Evolutionary conservation across 2,888 invertebrate species (phyloP).

Genomic region (Rugalucina vietnamica): DNA sequence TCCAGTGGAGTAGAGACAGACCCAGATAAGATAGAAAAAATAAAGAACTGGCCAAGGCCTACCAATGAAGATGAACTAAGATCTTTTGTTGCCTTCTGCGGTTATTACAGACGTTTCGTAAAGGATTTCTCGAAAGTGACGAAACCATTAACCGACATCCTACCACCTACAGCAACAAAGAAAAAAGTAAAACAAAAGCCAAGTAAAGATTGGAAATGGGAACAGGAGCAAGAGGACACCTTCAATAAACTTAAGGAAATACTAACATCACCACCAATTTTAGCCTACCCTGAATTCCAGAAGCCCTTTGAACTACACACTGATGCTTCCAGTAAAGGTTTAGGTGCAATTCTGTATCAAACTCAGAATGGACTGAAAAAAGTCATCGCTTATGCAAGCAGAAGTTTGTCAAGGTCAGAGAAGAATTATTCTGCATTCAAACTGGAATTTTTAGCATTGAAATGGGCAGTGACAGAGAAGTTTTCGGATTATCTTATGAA

Average conservation of each 20-base stretch:
- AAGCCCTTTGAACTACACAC: conserved; percentile 47
- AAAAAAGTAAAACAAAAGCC: no score
- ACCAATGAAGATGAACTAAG: conserved; percentile 39
- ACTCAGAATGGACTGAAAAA: conserved; percentile 22
- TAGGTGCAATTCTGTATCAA: conserved; percentile 52
- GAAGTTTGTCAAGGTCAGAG: conserved; percentile 36
- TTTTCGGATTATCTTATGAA: conserved; percentile 44
- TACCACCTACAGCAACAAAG: conserved; percentile 21
- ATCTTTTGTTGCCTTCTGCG: conserved; percentile 48
- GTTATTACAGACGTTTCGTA: conserved; percentile 56
- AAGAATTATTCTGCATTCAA: conserved; percentile 50
- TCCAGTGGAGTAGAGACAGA: conserved; percentile 51
- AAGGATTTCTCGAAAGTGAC: conserved; percentile 44
- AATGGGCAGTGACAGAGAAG: conserved; percentile 54
- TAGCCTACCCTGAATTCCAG: conserved; percentile 32
- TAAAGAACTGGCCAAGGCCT: conserved; percentile 56
- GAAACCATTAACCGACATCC: conserved; percentile 39
- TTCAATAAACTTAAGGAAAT: conserved; percentile 25
- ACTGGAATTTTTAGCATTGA: conserved; percentile 47
- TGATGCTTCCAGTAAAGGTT: conserved; percentile 35
- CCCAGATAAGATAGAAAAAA: conserved; percentile 49
- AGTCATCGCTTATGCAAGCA: conserved; percentile 47
- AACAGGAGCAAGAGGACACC: neutral
- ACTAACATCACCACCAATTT: conserved; percentile 20
- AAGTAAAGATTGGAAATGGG: no score